Evolutionary conservation across 1,140 invertebrate genomes (phyloP).

Genomic region (Stegodyphus dumicola): DNA sequence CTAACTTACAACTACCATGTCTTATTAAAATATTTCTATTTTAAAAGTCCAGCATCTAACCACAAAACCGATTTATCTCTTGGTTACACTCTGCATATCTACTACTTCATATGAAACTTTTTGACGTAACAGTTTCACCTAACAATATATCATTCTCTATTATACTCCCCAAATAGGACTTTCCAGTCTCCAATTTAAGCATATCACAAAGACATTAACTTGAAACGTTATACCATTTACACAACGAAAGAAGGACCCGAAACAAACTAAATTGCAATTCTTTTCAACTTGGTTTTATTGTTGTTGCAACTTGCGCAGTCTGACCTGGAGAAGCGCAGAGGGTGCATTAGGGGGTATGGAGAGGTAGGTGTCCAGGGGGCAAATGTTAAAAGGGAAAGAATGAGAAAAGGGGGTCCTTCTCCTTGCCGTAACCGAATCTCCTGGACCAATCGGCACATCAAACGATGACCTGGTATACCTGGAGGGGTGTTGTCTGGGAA

Average conservation of each 20-base stretch:
- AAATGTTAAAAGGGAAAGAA: not conserved
- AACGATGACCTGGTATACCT: conserved; percentile 38
- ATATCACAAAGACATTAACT: conserved; percentile 50
- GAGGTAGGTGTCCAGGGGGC: not conserved
- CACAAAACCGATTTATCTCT: not conserved
- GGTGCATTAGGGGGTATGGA: not conserved
- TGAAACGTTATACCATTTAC: conserved; percentile 59
- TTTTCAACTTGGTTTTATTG: conserved; percentile 18
- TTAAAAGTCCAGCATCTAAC: too few relatives aligned
- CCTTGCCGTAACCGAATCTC: conserved; percentile 30
- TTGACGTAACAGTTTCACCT: not conserved
- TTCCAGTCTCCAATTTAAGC: conserved; percentile 26
- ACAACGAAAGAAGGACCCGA: not conserved
- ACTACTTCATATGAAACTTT: not conserved
- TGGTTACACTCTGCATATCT: conserved; percentile 25
- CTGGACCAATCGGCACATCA: conserved; percentile 39
- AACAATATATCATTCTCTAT: conserved; percentile 56
- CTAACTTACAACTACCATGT: too few relatives aligned
- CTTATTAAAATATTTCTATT: too few relatives aligned
- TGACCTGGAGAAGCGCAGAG: conserved; percentile 2
- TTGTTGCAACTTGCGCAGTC: not conserved
- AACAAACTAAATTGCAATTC: conserved; percentile 32
- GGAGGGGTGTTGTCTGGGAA: conserved; percentile 16
- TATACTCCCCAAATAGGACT: conserved; percentile 6
- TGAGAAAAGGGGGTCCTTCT: not conserved